Evolutionary conservation across 1,140 invertebrate genomes (phyloP).

Genomic region (Drosophila grimshawi): DNA sequence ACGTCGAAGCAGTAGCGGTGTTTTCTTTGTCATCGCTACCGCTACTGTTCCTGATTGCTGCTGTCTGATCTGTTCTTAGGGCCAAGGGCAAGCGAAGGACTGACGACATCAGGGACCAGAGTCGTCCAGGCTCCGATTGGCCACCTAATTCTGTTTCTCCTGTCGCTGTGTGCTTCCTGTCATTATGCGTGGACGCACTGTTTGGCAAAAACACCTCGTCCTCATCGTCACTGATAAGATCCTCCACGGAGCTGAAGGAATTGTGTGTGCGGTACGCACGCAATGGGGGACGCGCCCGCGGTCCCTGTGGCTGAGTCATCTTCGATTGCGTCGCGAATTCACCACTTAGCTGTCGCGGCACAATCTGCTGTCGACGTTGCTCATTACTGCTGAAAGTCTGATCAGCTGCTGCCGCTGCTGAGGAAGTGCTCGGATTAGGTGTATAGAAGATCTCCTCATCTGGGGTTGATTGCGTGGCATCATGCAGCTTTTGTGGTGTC

Average conservation of each 20-base stretch:
- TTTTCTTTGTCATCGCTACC: conserved; percentile 49
- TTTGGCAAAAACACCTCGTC: conserved; percentile 67
- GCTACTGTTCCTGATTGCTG: neutral
- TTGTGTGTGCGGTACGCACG: conserved; percentile 40
- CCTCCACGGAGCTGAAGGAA: conserved; percentile 58
- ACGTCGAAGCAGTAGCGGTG: neutral
- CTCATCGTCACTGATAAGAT: conserved; percentile 50
- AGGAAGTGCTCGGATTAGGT: conserved; percentile 49
- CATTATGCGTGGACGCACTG: conserved; percentile 61
- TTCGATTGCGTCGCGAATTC: conserved; percentile 46
- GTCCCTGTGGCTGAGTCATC: conserved; percentile 22
- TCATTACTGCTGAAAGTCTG: neutral
- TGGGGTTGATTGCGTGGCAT: conserved; percentile 8
- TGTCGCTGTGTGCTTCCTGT: conserved; percentile 34
- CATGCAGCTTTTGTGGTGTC: conserved; percentile 49
- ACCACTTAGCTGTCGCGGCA: conserved; percentile 55
- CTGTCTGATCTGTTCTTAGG: conserved; percentile 23
- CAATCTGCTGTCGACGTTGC: conserved; percentile 32
- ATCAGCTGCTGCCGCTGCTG: neutral
- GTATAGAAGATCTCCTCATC: conserved; percentile 73
- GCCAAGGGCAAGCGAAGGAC: conserved; percentile 69
- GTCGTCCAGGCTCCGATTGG: conserved; percentile 39
- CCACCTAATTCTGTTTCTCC: neutral
- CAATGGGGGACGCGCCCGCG: conserved; percentile 57
- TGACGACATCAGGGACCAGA: conserved; percentile 74